Evolutionary conservation across 2,797 vertebrate species (phyloP), one percentile per base, ranked within the genome.

Genomic region (Molossus molossus): DNA sequence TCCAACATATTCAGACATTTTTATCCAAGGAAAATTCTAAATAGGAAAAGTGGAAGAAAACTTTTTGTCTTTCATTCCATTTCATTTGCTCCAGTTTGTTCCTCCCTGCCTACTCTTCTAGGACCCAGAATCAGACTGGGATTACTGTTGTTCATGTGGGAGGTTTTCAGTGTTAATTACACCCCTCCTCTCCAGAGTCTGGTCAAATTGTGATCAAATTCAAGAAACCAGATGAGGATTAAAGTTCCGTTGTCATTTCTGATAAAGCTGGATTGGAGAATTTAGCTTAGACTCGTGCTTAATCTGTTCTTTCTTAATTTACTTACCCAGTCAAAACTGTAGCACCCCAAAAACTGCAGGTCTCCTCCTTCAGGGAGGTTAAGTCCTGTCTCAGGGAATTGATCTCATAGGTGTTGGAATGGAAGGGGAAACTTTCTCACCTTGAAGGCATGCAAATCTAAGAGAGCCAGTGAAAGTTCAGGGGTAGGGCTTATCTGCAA

Each of bases 201-300:
- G 53, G 58, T 73, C 27, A 57, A 73, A 57, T 6, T 87, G 76
- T 84, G 33, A 64, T 86, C 48, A 70, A 83, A 69, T 82, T 79
- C 11, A 87, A 67, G 76, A 91, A 91, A 37, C 40, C 81, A 79
- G 64, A 20, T 86, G 27, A 86, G 12, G 69, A 48, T 82, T 77
- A 72, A 67, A 90, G 64, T 55, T 64, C 40, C 25, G 69, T 75
- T 86, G 87, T 70, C n/a, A 70, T 55, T 91, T 89, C 90, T 93
- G 53, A 58, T 37, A 83, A 65, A 96, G 62, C 83, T 69, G 72
- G n/a, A 62, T 21, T 82, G 69, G 67, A 79, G 84, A 94, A 65
- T 64, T 89, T 65, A 79, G 79, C 3, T 88, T 50, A 79, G 65
- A 73, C 3, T n/a, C 1, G 3, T 58, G 45, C 33, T 90, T 57